These are phyloP conservation scores for Egretta garzetta DNA, from an alignment of 2,113 vertebrate genomes.

Conservation along the genomic window DNA sequence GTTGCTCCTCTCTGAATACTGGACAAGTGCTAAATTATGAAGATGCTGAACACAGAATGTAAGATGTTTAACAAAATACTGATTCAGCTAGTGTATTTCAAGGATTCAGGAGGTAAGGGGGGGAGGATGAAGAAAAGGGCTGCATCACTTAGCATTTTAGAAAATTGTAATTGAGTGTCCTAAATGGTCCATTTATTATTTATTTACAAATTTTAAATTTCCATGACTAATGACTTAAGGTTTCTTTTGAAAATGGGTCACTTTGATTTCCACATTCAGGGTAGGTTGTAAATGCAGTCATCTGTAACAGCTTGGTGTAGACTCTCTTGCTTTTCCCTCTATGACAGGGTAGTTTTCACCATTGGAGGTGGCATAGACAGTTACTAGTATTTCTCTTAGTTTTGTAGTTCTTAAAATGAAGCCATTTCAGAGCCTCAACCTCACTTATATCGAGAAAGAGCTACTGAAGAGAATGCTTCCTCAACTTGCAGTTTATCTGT, in stretches of 20 bases:
- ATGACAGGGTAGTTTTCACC: background rate
- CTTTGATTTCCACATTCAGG: background rate
- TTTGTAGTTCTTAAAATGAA: background rate
- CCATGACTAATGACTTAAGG: background rate
- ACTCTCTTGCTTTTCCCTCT: background rate
- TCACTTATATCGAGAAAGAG: background rate
- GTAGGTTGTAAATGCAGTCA: background rate
- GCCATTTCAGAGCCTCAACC: background rate
- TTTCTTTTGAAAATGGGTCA: background rate
- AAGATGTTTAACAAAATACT: background rate
- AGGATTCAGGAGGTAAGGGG: background rate
- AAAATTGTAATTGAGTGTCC: background rate
- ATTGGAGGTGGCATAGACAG: background rate
- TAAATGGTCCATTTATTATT: background rate
- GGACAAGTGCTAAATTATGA: background rate
- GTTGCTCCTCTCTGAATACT: background rate
- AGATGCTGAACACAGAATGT: background rate
- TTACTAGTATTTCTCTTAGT: background rate
- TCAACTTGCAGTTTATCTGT: background rate
- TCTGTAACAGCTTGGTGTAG: background rate
- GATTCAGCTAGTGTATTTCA: background rate
- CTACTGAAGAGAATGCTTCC: background rate
- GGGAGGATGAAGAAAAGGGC: background rate
- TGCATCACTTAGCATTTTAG: background rate
- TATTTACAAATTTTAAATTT: background rate